Evolutionary conservation across 2,113 vertebrate species (phyloP), one percentile per base, ranked within the genome.

Genomic region (Myrmecophaga tridactyla): DNA sequence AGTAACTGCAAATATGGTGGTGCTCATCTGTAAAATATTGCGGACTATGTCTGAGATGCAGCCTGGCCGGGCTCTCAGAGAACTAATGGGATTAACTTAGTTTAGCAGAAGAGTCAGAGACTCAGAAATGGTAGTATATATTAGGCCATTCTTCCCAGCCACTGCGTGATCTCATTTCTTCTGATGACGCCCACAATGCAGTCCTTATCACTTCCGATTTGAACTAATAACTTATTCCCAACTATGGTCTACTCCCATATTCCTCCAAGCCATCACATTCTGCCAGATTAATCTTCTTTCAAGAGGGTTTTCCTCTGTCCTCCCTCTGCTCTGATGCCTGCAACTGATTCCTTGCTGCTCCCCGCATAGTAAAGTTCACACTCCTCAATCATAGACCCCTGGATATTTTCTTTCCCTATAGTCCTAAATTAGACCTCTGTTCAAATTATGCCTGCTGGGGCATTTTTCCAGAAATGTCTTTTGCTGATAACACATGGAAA

Each of bases 81-180:
- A 67, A 36, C 10, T 56, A 9, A 18, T 77, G 23, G 9, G 23
- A 51, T 43, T 39, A 41, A 11, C 21, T 7, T 25, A 36, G 25
- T 46, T 80, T n/a, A 75, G 13, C 6, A 14, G 27, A 53, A 6
- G 21, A 82, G 31, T 3, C 29, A 29, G 51, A 70, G 43, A 80
- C 29, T 7, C 13, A 67, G n/a, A 63, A 36, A 6, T 21, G 14
- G 48, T 4, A 13, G 20, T 8, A 0, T 10, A 27, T 0, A 7
- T 31, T 4, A 85, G 56, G 7, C 6, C 12, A 4, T 76, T 76
- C 0, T 4, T 36, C 17, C 17, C 6, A 21, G 20, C 15, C 53
- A 5, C 12, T 0, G 2, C 5, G 1, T 58, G 23, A n/a, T 46
- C n/a, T 53, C 62, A 51, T 13, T 81, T 93, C 21, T 25, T 21